phyloP scores from a whole-genome alignment of 2,888 invertebrate species.

The Catonia carolina region DNA sequence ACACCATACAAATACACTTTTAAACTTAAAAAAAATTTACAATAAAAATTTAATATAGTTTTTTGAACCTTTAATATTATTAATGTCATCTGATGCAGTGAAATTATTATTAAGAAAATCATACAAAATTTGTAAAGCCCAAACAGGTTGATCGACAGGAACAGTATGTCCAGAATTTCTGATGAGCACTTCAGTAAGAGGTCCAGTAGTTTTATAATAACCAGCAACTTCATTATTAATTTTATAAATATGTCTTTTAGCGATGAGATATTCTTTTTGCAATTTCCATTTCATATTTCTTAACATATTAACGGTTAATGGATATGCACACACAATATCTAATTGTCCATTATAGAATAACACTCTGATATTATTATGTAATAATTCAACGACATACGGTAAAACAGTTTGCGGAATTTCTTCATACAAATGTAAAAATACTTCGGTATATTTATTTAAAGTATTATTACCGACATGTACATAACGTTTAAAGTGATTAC shows the following conservation, averaged over 20 bases:
- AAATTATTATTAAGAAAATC: constrained; percentile 57
- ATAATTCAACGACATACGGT: constrained; percentile 59
- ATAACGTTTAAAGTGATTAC: no score
- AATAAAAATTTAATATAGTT: no score
- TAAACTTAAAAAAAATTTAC: no score
- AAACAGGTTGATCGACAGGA: constrained; percentile 70
- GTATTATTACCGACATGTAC: no score
- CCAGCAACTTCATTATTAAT: constrained; percentile 60
- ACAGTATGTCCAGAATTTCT: constrained; percentile 79
- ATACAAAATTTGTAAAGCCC: constrained; percentile 66
- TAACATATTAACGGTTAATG: constrained; percentile 73
- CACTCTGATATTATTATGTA: constrained; percentile 63
- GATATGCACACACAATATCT: constrained; percentile 85
- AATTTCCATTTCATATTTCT: constrained; percentile 61
- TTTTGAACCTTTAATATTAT: no score
- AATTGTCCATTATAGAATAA: constrained; percentile 85
- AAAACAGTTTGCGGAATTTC: constrained; percentile 81
- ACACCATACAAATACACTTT: no score
- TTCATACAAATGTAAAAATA: constrained; percentile 61
- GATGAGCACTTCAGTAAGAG: constrained; percentile 65
- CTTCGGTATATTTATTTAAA: no score
- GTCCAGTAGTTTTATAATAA: constrained; percentile 63
- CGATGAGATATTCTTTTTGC: constrained; percentile 56
- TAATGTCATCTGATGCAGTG: no score
- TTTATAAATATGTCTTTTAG: constrained; percentile 61